Evolutionary conservation across 35 echinoderm and acorn worm genomes (phyloP), one percentile per base, ranked within the genome.

Genomic region (Chiridota heheva): DNA sequence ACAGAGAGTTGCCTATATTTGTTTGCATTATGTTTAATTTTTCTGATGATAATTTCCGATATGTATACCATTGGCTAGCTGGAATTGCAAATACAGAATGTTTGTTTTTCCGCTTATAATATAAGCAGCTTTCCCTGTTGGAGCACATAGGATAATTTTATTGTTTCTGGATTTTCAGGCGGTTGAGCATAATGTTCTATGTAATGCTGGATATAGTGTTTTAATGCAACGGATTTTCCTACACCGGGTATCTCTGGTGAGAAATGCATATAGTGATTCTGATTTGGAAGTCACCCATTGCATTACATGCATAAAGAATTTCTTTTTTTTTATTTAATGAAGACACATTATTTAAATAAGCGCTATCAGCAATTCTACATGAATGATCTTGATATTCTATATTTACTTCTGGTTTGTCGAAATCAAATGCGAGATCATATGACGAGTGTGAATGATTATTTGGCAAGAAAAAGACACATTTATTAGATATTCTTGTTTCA

Each of bases 71-170:
- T 34, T n/a, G 42, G n/a, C 63, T 77, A 5, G 42, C 5, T 7
- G 7, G 7, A 63, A 77, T 63, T 17, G 10, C 5, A 18, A 63
- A 77, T 5, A 47, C 73, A 77, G 32, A 28, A 65, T n/a, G 24
- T 5, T 80, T 80, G 80, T 82, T 4, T 4, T 8, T 41, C 80
- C 80, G 3, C 74, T 28, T 17, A 82, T 82, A 59, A 45, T 82
- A 36, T 59, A 82, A 10, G 80, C 80, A 44, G 80, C 80, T 72
- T 82, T 73, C 17, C 80, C 61, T 48, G 80, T 82, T 8, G 60
- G 65, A 25, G 81, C 81, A 76, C 67, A 75, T 40, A 76, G 16
- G 33, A 84, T 16, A 25, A 84, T 70, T 73, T 26, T 26, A 15
- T 12, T 32, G 38, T 84, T 47, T 84, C 81, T 46, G 81, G 81